These are phyloP conservation scores for Setophaga petechia DNA, from an alignment of 2,113 vertebrate genomes.

Conservation along the genomic window DNA sequence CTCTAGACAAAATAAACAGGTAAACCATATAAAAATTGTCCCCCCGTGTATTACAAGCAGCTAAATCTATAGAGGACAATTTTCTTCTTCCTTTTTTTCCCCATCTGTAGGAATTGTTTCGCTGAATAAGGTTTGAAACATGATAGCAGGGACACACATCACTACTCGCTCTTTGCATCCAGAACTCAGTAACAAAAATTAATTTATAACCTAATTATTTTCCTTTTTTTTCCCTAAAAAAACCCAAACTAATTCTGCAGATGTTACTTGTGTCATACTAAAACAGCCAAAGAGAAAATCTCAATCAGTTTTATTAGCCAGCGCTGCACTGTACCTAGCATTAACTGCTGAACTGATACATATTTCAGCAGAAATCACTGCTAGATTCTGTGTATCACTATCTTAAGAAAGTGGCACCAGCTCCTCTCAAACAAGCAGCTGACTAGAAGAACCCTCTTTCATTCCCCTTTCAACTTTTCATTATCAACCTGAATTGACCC, in stretches of 20 bases:
- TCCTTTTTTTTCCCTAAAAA: neutral
- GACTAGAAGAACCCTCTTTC: neutral
- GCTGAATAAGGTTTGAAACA: neutral
- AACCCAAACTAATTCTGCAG: neutral
- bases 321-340: neutral
- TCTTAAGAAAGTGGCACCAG: neutral
- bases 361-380: neutral
- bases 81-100: neutral
- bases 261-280: neutral
- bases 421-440: neutral
- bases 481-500: neutral
- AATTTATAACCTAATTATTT: neutral
- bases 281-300: neutral
- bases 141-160: neutral
- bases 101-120: neutral
- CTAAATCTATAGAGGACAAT: neutral
- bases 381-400: neutral
- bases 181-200: neutral
- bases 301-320: neutral
- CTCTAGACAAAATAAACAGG: neutral
- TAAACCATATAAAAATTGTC: neutral
- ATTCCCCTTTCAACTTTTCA: neutral
- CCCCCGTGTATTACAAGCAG: neutral
- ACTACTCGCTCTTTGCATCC: neutral
- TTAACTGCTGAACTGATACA: neutral